Conservation (phyloP, 2,113 vertebrate genomes). For the Accipiter cooperii region DNA sequence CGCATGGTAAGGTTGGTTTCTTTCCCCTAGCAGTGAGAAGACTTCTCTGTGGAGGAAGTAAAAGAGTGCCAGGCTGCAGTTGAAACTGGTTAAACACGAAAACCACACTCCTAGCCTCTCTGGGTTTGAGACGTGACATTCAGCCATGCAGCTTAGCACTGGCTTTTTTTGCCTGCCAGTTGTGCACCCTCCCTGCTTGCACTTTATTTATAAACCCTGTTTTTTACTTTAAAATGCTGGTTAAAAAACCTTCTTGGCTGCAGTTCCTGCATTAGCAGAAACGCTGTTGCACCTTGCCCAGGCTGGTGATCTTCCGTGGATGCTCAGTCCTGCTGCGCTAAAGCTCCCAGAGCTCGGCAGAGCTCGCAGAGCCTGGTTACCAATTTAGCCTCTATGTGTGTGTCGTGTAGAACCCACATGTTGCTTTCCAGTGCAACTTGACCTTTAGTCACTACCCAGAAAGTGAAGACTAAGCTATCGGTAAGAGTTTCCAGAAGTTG, state of each 20-base stretch:
- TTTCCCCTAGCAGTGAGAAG: conserved; percentile 59
- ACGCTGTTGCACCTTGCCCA: background rate
- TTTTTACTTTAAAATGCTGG: background rate
- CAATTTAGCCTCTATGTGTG: background rate
- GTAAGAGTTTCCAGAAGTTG: conserved; percentile 69
- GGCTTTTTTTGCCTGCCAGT: conserved; percentile 17
- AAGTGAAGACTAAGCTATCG: conserved; percentile 56
- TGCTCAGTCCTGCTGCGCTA: conserved; percentile 28
- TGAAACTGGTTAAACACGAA: conserved; percentile 75
- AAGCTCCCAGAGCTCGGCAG: conserved; percentile 38
- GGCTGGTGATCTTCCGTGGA: background rate
- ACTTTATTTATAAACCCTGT: background rate
- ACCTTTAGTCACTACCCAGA: conserved; percentile 69
- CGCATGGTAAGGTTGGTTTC: conserved; percentile 64
- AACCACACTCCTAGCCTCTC: conserved; percentile 73
- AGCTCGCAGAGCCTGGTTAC: conserved; percentile 39
- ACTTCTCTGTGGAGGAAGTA: conserved; percentile 67
- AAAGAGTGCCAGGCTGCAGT: conserved; percentile 77
- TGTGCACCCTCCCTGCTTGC: background rate
- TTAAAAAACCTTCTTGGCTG: background rate
- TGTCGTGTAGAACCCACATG: conserved; percentile 49
- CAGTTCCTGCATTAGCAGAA: background rate
- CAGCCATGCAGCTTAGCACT: conserved; percentile 59
- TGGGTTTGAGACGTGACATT: conserved; percentile 76
- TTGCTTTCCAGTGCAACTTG: conserved; percentile 62